A percentile compares a stretch with the other conserved stretches of the same genome.
These are phyloP conservation scores for Bembecia ichneumoniformis DNA, from an alignment of 2,888 invertebrate species.

Conservation along the genomic window DNA sequence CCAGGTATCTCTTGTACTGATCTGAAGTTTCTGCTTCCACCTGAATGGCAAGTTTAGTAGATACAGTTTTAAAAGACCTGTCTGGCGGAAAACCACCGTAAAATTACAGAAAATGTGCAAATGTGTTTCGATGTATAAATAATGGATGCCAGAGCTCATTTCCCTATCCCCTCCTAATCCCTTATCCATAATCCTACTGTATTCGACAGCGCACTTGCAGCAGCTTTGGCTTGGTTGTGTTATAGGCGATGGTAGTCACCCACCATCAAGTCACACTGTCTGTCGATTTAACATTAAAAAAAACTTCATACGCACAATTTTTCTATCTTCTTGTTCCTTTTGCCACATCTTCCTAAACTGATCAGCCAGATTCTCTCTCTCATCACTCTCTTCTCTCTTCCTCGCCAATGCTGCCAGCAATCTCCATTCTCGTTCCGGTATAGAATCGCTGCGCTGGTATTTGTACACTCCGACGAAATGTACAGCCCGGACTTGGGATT, in stretches of 20 bases:
- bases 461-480: constrained; percentile 28
- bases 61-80: neutral
- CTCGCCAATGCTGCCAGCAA: constrained; percentile 59
- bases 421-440: constrained; percentile 63
- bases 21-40: constrained; percentile 48
- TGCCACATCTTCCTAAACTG: constrained; percentile 64
- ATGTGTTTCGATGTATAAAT: no score
- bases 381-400: constrained; percentile 55
- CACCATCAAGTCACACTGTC: no score
- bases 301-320: constrained; percentile 28
- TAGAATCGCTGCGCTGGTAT: constrained; percentile 26
- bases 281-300: neutral
- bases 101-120: neutral
- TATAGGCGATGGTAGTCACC: no score
- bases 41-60: constrained; percentile 17
- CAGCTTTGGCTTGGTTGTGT: neutral
- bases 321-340: constrained; percentile 49
- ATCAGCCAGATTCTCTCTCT: constrained; percentile 55
- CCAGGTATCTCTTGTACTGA: constrained; percentile 61
- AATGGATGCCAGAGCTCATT: no score
- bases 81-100: no score
- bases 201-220: no score
- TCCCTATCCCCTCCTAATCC: no score
- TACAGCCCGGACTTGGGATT: constrained; percentile 34
- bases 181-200: no score